phyloP scores from a whole-genome alignment of 2,113 vertebrate species.

The Hypanus sabinus region DNA sequence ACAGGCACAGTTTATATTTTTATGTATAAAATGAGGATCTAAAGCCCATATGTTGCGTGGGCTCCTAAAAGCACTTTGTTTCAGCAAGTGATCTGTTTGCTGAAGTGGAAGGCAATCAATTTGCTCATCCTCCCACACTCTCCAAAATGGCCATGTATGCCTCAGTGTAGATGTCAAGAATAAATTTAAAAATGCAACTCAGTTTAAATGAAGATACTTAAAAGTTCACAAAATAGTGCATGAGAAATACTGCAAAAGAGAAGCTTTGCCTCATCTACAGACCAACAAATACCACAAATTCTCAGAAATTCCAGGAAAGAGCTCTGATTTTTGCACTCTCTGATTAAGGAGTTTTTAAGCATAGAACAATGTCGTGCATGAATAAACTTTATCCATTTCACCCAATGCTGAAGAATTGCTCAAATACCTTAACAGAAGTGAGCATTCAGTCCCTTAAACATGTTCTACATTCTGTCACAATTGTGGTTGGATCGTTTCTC shows the following conservation, averaged over 20 bases:
- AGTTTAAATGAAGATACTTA: neutral
- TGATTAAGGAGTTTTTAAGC: neutral
- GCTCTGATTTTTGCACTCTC: neutral
- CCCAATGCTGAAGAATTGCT: neutral
- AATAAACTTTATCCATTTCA: neutral
- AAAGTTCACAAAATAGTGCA: neutral
- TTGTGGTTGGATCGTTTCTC: neutral
- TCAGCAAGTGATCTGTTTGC: neutral
- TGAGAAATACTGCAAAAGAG: neutral
- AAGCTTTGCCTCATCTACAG: neutral
- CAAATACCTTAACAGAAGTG: neutral
- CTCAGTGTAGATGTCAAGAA: slow-evolving; percentile 27
- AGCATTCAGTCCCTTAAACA: neutral
- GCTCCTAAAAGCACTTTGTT: slow-evolving; percentile 16
- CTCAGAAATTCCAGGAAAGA: neutral
- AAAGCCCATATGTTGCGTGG: neutral
- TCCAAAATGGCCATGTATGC: neutral
- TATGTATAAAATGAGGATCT: neutral
- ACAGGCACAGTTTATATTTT: neutral
- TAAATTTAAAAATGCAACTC: slow-evolving; percentile 7
- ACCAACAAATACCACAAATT: neutral
- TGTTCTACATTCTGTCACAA: neutral
- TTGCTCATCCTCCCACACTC: slow-evolving; percentile 23
- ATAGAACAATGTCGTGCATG: neutral
- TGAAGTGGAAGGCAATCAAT: neutral